Evolutionary conservation across 2,888 invertebrate genomes (phyloP), one percentile per base, ranked within the genome.

Genomic region (Tubiluchus corallicola): DNA sequence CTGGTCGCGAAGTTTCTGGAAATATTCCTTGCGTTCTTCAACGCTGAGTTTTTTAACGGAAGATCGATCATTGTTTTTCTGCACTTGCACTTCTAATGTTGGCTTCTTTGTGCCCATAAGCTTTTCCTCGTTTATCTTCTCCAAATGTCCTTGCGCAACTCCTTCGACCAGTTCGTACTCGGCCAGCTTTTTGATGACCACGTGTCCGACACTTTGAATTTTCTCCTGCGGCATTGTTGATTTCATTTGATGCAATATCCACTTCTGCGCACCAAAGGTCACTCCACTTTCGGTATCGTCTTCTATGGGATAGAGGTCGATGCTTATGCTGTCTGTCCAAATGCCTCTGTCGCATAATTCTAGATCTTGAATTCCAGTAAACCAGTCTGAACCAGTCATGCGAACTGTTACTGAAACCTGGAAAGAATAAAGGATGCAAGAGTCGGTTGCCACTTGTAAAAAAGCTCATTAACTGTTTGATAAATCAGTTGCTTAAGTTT

Each of bases 321-420:
- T 75, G 43, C 82, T 82, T 47, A 85, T 79, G 51, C 79, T 79
- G 63, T 84, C 83, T 51, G 85, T 72, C 88, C 90, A 92, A 58
- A 82, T 81, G 17, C 84, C 85, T 55, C 82, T 81, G 44, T 80
- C 78, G 64, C 90, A 90, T 2, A 92, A 75, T 64, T 87, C 78
- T 59, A 87, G 80, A 55, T 82, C 79, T 67, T 87, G 85, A 41
- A 90, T 76, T 43, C 90, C 90, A 1, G 75, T 62, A 65, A 87
- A 88, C 88, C 90, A 90, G 66, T 90, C 88, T 2, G 88, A 88
- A 16, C 88, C 88, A 16, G 90, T 90, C 47, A 92, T 82, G 53
- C 84, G 74, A 45, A 82, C 77, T 74, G 87, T 80, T 58, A 87
- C 73, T 45, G 88, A 90, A 53, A 90, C 80, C 79, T 84, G 69